A percentile compares a stretch with the other conserved stretches of the same genome.
Evolutionary conservation across 2,113 vertebrate genomes (phyloP).

Genomic region (Craseonycteris thonglongyai): DNA sequence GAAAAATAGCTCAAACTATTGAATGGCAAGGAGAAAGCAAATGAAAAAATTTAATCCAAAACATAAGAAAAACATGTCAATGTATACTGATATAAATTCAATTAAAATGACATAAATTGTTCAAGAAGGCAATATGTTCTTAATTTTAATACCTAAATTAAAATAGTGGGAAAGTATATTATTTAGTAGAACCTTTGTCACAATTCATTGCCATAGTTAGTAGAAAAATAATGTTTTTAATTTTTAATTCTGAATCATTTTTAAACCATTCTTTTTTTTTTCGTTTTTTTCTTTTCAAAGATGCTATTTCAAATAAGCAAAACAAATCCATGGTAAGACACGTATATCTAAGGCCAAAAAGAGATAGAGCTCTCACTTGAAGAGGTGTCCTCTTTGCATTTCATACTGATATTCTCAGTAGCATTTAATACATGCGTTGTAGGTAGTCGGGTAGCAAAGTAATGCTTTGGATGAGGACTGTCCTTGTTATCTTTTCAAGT

Average conservation of each 20-base stretch:
- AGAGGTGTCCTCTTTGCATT: slow-evolving; percentile 54
- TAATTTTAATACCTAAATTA: neutral
- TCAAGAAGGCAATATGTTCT: neutral
- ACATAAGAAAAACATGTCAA: neutral
- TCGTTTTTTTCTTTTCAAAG: neutral
- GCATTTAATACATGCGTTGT: slow-evolving; percentile 65
- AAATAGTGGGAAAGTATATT: neutral
- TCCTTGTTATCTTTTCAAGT: slow-evolving; percentile 62
- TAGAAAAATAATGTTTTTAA: neutral
- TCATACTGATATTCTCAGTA: slow-evolving; percentile 64
- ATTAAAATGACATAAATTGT: slow-evolving; percentile 1
- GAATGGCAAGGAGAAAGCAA: neutral
- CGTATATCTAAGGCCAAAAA: slow-evolving; percentile 38
- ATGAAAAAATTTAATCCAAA: neutral
- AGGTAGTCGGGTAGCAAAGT: slow-evolving; percentile 43
- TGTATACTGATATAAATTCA: neutral
- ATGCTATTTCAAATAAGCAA: slow-evolving; percentile 41
- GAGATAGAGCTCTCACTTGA: slow-evolving; percentile 61
- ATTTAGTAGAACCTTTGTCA: neutral
- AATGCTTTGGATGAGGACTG: slow-evolving; percentile 55
- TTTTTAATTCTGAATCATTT: slow-evolving; percentile 19
- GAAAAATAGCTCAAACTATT: neutral
- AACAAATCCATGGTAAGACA: neutral
- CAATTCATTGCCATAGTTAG: neutral
- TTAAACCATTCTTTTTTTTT: neutral